Base-by-base conservation (phyloP, 2,797 vertebrate genomes). In the Picus viridis region DNA sequence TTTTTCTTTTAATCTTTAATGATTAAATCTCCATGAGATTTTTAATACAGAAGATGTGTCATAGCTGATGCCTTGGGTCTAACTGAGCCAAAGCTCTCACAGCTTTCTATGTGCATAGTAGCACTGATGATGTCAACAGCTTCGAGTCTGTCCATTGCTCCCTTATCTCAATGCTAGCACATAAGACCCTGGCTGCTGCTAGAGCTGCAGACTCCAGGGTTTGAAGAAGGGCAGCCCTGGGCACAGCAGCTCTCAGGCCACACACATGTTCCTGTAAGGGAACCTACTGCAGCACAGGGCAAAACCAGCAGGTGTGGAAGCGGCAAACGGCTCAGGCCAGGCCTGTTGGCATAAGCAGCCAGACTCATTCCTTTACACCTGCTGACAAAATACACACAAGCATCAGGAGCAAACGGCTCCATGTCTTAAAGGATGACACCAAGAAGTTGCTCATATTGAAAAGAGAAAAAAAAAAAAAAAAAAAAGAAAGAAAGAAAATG, bases 221-320 rank as follows among this genome's bases (percentile, higher is more conserved):
- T 9, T 57, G 51, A 9, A 45, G 47, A 75, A 88, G 36, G 41
- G 14, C n/a, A 57, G 29, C 17, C 15, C 7, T 56, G 27, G 36
- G 20, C 26, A 65, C 24, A 20, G 4, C 18, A 58, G 53, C 7
- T 67, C 43, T 45, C 27, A 57, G 36, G 36, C 9, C 4, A 4
- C 8, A 26, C 12, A 32, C 0, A 0, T 70, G 18, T 45, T 63
- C 34, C 61, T 62, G 39, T 18, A 53, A 57, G 65, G 49, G 75
- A 72, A 41, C 18, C 3, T 36, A 11, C 34, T n/a, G 26, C 0
- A 0, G 77, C 64, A 64, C 45, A 3, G n/a, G 26, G 29, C 54
- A 83, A 90, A 80, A 76, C 0, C 36, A 5, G 3, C n/a, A 56
- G 29, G 2, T 7, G 2, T 29, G 39, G 63, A 88, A 64, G 67